Percentiles rank a stretch among this genome's conserved stretches.
Evolutionary conservation across 1,140 invertebrate species (phyloP).

Genomic region (Nautilus pompilius): DNA sequence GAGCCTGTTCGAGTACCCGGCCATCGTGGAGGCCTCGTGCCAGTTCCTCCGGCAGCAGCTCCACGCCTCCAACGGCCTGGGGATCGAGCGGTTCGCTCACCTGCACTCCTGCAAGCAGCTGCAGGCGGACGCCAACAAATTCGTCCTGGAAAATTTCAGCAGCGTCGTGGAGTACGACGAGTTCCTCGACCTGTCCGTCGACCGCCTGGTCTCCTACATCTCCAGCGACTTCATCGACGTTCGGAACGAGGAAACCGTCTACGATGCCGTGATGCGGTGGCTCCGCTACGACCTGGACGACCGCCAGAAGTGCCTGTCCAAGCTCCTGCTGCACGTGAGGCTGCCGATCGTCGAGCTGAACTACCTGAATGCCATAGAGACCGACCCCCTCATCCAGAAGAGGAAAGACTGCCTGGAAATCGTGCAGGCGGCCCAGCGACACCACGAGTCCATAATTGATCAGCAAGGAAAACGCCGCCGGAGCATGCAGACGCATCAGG

Average conservation of each 20-base stretch:
- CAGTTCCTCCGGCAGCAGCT: constrained; percentile 53
- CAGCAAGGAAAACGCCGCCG: constrained; percentile 38
- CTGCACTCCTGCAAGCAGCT: constrained; percentile 50
- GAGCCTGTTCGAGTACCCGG: constrained; percentile 54
- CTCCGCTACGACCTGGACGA: constrained; percentile 49
- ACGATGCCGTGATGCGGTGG: constrained; percentile 54
- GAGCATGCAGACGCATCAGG: constrained; percentile 41
- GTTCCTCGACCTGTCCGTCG: constrained; percentile 51
- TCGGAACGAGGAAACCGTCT: constrained; percentile 54
- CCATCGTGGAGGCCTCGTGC: constrained; percentile 51
- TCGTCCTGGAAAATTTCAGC: constrained; percentile 52
- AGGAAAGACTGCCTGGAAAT: constrained; percentile 41
- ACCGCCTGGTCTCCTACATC: constrained; percentile 43
- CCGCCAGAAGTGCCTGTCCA: constrained; percentile 36
- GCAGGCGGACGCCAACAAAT: constrained; percentile 42
- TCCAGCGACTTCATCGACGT: constrained; percentile 52
- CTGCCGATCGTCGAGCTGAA: constrained; percentile 40
- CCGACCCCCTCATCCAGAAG: constrained; percentile 35
- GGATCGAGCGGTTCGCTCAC: constrained; percentile 53
- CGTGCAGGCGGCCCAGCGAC: constrained; percentile 39
- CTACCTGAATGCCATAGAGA: constrained; percentile 35
- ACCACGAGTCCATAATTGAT: constrained; percentile 39
- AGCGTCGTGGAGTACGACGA: constrained; percentile 50
- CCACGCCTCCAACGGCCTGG: constrained; percentile 55
- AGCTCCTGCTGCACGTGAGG: constrained; percentile 46